Evolutionary conservation across 2,797 vertebrate species (phyloP).

Genomic region (Arrhamphus sclerolepis): DNA sequence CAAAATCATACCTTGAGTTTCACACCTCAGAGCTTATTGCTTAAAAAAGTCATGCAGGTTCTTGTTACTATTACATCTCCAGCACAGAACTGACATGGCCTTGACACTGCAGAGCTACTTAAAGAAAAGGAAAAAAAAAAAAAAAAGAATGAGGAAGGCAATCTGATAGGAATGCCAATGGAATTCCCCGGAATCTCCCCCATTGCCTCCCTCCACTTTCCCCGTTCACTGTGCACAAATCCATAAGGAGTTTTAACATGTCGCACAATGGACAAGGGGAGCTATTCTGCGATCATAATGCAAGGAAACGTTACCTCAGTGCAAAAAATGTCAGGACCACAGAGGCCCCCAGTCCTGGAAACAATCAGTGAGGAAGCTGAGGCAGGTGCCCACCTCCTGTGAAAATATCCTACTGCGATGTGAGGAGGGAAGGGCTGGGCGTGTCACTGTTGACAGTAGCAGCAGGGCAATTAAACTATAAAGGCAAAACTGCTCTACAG

Average conservation of each 20-base stretch:
- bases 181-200: constrained; percentile 72
- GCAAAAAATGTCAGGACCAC: constrained; percentile 60
- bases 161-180: constrained; percentile 69
- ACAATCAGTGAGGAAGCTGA: constrained; percentile 72
- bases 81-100: constrained; percentile 30
- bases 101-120: constrained; percentile 45
- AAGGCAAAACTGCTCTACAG: constrained; percentile 23
- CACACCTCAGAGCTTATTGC: not conserved
- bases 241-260: constrained; percentile 62
- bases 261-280: constrained; percentile 69
- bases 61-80: not conserved
- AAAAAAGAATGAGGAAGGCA: constrained; percentile 45
- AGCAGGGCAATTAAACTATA: constrained; percentile 47
- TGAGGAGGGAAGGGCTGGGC: constrained; percentile 43
- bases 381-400: constrained; percentile 75
- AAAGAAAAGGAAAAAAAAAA: constrained; percentile 42
- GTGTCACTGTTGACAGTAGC: constrained; percentile 31
- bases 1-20: not conserved
- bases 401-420: constrained; percentile 62
- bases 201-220: constrained; percentile 20
- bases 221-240: constrained; percentile 50
- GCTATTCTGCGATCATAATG: constrained; percentile 75
- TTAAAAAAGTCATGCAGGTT: not conserved
- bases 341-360: constrained; percentile 59
- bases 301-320: constrained; percentile 75